Conservation (phyloP, 2,888 invertebrate genomes). For the Melanchra persicariae region DNA sequence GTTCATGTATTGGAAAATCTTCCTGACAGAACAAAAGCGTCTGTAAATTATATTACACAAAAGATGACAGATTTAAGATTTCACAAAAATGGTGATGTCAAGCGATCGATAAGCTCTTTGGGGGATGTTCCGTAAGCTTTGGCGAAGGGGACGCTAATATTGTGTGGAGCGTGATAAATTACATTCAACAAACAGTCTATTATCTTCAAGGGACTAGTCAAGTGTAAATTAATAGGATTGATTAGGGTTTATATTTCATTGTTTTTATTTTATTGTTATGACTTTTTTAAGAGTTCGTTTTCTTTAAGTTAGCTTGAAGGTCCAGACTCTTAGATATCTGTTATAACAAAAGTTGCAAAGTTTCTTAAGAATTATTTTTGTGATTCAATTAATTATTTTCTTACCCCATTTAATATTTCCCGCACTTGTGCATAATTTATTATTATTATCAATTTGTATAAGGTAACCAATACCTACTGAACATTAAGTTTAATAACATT, state of each 20-base stretch:
- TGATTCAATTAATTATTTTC: no score
- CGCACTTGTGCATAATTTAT: no score
- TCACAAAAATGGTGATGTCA: conserved; percentile 2
- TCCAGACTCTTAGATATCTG: not conserved
- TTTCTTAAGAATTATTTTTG: not conserved
- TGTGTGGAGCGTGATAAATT: conserved; percentile 31
- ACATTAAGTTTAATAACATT: no score
- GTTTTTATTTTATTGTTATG: not conserved
- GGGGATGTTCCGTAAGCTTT: not conserved
- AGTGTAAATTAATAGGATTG: not conserved
- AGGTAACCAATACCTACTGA: no score
- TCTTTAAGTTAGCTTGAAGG: not conserved
- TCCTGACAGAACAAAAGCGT: not conserved
- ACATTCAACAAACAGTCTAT: conserved; percentile 22
- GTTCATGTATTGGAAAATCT: not conserved
- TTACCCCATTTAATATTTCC: no score
- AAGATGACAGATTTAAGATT: conserved; percentile 3
- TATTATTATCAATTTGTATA: no score
- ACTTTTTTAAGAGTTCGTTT: no score
- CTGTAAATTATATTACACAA: not conserved
- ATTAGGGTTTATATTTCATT: not conserved
- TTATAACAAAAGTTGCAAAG: not conserved
- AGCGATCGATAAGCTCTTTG: conserved; percentile 18
- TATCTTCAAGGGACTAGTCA: conserved; percentile 2
- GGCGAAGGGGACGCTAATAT: conserved; percentile 29